A percentile compares a stretch with the other conserved stretches of the same genome.
Evolutionary conservation across 2,113 vertebrate species (phyloP).

Genomic region (Hyperopisus bebe): DNA sequence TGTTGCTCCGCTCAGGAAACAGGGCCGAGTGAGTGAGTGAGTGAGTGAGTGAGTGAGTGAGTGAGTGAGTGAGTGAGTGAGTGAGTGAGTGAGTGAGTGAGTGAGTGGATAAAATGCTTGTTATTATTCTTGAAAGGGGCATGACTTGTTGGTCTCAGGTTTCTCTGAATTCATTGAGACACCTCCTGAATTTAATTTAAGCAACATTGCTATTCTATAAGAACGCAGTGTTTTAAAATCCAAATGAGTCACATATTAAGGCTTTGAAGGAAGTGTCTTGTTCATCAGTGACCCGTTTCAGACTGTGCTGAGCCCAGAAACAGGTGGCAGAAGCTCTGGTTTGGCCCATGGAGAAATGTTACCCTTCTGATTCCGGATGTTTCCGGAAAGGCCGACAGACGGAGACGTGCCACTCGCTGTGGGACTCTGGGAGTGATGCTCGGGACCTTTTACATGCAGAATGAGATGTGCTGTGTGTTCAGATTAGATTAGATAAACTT

Average conservation of each 20-base stretch:
- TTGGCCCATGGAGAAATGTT: background rate
- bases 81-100: background rate
- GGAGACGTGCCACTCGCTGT: background rate
- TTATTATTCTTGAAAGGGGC: background rate
- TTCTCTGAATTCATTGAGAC: background rate
- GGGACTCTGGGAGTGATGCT: background rate
- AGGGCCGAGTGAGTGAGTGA: too few relatives aligned
- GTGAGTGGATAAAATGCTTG: too few relatives aligned
- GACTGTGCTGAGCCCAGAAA: background rate
- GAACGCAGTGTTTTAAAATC: background rate
- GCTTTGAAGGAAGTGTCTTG: background rate
- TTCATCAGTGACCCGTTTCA: background rate
- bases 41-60: too few relatives aligned
- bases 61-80: too few relatives aligned
- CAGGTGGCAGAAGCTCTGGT: background rate
- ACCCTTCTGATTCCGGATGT: background rate
- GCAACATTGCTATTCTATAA: background rate
- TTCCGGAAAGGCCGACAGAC: background rate
- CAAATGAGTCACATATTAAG: background rate
- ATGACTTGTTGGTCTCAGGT: background rate
- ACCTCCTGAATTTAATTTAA: background rate
- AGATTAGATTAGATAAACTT: constrained; percentile 2
- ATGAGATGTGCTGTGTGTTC: background rate
- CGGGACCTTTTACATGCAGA: background rate
- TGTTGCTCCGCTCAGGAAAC: too few relatives aligned